Evolutionary conservation across 1,140 invertebrate genomes (phyloP), one percentile per base, ranked within the genome.

Genomic region (Bombus impatiens): DNA sequence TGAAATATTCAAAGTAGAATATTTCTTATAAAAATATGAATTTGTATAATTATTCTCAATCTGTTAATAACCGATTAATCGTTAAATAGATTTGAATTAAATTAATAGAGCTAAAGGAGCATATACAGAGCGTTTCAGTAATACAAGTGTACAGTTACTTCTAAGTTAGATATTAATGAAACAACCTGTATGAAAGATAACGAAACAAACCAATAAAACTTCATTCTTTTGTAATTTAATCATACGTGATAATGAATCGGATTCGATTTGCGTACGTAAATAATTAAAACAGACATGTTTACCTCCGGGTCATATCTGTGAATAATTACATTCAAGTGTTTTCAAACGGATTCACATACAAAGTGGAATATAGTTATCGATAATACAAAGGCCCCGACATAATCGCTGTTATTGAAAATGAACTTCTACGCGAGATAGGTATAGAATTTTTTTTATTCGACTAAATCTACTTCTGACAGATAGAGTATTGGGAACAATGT

Each of bases 361-460:
- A 42, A 53, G 12, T 22, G 28, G 37, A 37, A 82, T 71, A 57
- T 53, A 22, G 22, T 40, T 76, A 53, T 75, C 62, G 72, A 3
- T 25, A 28, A 86, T 47, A 74, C 72, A 65, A 81, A 76, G 10
- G 44, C 32, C 6, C 40, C 25, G 10, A 15, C 59, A 40, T 28
- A 40, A 44, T 44, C n/a, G 18, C 22, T 8, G 3, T 37, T 12
- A 62, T n/a, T 9, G 1, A 37, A 68, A 35, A 15, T 35, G 32
- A 68, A 68, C 67, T 32, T 40, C n/a, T 37, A 40, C 22, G 8
- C 1, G 40, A 67, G 42, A 76, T 83, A 67, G 84, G 79, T 84
- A 22, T 53, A 8, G 18, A 8, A 28, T 57, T 57, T n/a, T 71
- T 9, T 15, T 32, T 42, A 6, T n/a, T 42, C 15, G 28, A 25